These are phyloP conservation scores for Diglossa cyanea DNA, from an alignment of 2,797 vertebrate genomes.

Conservation along the genomic window DNA sequence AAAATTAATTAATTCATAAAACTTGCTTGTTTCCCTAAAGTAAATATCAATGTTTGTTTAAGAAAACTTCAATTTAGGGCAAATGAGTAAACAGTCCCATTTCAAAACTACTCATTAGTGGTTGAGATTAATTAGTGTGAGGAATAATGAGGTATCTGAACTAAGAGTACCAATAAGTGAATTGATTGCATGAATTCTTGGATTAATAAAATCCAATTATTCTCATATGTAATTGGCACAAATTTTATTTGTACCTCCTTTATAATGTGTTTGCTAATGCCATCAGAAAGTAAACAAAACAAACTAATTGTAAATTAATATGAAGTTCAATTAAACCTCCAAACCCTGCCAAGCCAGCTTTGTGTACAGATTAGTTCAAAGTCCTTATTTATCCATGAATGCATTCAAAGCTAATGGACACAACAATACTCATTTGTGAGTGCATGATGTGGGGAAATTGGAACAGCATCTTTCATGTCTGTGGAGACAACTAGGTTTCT, in stretches of 20 bases:
- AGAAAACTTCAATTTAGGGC: neutral
- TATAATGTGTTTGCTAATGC: slow-evolving; percentile 69
- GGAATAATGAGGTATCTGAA: slow-evolving; percentile 67
- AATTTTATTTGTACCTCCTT: slow-evolving; percentile 67
- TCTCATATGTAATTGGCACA: slow-evolving; percentile 64
- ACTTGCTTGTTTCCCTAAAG: neutral
- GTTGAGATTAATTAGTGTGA: slow-evolving; percentile 60
- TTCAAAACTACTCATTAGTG: slow-evolving; percentile 54
- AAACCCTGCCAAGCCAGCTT: slow-evolving; percentile 29
- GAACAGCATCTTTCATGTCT: neutral
- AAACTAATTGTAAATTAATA: slow-evolving; percentile 59
- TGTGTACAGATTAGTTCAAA: slow-evolving; percentile 45
- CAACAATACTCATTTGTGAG: neutral
- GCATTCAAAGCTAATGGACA: neutral
- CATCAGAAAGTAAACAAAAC: slow-evolving; percentile 67
- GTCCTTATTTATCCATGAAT: slow-evolving; percentile 22
- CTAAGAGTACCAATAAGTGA: slow-evolving; percentile 59
- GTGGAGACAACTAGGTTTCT: neutral
- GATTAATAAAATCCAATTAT: slow-evolving; percentile 76
- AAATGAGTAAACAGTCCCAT: slow-evolving; percentile 17
- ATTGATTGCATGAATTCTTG: slow-evolving; percentile 64
- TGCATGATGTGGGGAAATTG: neutral
- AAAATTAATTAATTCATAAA: neutral
- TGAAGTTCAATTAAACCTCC: slow-evolving; percentile 60
- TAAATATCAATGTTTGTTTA: neutral